Evolutionary conservation across 2,113 vertebrate species (phyloP).

Genomic region (Platysteira castanea): DNA sequence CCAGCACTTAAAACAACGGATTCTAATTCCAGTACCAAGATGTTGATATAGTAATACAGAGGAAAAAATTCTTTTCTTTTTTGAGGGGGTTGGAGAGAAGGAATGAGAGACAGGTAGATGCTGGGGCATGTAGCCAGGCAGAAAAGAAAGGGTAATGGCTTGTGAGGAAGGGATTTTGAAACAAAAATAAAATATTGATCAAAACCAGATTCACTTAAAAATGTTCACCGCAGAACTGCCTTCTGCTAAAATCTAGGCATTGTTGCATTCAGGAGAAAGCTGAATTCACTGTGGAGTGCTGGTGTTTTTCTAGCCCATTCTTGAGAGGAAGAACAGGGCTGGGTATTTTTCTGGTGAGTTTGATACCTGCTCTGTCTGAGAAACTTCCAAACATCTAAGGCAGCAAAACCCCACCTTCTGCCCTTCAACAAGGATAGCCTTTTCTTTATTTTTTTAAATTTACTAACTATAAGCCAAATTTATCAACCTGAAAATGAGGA

Average conservation of each 20-base stretch:
- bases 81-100: accelerated
- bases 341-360: background rate
- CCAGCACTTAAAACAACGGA: background rate
- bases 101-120: background rate
- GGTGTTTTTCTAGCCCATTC: background rate
- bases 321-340: background rate
- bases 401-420: background rate
- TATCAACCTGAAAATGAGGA: background rate
- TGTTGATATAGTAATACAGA: background rate
- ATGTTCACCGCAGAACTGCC: background rate
- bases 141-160: background rate
- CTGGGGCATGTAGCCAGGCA: background rate
- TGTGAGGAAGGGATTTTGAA: background rate
- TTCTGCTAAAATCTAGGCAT: background rate
- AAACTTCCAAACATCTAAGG: background rate
- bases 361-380: background rate
- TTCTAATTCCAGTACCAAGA: background rate
- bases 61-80: background rate
- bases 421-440: background rate
- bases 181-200: too few relatives aligned
- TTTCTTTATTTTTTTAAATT: background rate
- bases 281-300: background rate
- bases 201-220: background rate
- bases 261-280: background rate
- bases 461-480: background rate